Evolutionary conservation across 2,888 invertebrate species (phyloP).

Genomic region (Odontocerum albicorne): DNA sequence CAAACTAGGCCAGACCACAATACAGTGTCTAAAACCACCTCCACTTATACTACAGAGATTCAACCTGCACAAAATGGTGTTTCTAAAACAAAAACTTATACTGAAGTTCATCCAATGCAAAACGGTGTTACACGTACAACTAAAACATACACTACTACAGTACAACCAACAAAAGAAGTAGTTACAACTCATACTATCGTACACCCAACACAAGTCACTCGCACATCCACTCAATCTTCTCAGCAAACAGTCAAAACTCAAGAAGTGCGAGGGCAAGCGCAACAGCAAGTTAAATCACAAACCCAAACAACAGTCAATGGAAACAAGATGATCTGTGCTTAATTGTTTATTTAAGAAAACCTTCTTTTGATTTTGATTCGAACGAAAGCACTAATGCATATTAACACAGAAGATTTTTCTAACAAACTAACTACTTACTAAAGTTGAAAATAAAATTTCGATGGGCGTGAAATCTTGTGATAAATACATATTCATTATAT

Average conservation of each 20-base stretch:
- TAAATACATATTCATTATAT: background rate
- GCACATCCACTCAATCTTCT: conserved; percentile 10
- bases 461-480: background rate
- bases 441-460: background rate
- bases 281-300: conserved; percentile 15
- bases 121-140: conserved; percentile 13
- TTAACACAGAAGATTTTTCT: background rate
- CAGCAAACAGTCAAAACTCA: conserved; percentile 18
- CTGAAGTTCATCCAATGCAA: conserved; percentile 17
- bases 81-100: conserved; percentile 16
- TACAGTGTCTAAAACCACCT: background rate
- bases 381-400: conserved; percentile 8
- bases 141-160: conserved; percentile 14
- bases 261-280: conserved; percentile 14
- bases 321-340: conserved; percentile 16
- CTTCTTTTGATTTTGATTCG: conserved; percentile 2
- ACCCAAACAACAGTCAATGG: background rate
- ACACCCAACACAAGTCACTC: conserved; percentile 19
- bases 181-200: conserved; percentile 15
- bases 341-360: background rate
- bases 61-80: conserved; percentile 9
- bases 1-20: background rate
- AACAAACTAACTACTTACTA: background rate
- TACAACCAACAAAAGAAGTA: conserved; percentile 13
- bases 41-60: conserved; percentile 13